Conservation (phyloP, 2,888 invertebrate genomes). For the Tridacna crocea region DNA sequence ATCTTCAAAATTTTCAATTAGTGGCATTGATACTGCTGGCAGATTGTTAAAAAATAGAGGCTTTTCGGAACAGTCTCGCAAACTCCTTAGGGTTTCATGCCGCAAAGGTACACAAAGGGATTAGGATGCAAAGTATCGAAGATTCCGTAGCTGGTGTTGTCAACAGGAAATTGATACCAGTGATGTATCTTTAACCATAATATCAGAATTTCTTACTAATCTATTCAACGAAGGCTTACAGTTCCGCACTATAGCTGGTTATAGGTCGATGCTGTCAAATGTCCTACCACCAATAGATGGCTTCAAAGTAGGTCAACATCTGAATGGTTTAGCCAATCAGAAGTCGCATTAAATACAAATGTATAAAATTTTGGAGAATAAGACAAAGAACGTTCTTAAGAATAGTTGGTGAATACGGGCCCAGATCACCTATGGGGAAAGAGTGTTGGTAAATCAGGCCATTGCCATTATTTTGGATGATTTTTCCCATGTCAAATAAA, state of each 20-base stretch:
- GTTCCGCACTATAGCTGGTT: constrained; percentile 32
- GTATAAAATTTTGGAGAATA: too few relatives aligned
- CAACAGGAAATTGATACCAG: constrained; percentile 31
- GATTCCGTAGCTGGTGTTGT: constrained; percentile 38
- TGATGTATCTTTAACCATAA: constrained; percentile 21
- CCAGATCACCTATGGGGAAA: too few relatives aligned
- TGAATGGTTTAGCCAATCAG: too few relatives aligned
- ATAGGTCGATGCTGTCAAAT: constrained; percentile 27
- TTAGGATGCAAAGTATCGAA: constrained; percentile 28
- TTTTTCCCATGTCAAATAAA: too few relatives aligned
- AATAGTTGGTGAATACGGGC: too few relatives aligned
- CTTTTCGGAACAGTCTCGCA: constrained; percentile 38
- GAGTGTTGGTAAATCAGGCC: too few relatives aligned
- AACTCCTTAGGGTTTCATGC: constrained; percentile 35
- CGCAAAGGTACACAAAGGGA: constrained; percentile 40
- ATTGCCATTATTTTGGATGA: too few relatives aligned
- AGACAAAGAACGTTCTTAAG: too few relatives aligned
- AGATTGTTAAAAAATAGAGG: constrained; percentile 42
- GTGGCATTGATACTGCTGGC: too few relatives aligned
- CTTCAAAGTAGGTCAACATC: constrained; percentile 37
- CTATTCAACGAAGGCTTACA: constrained; percentile 22
- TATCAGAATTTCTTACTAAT: constrained; percentile 25
- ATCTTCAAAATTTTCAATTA: too few relatives aligned
- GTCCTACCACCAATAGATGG: constrained; percentile 13
- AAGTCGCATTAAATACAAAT: too few relatives aligned